phyloP scores from a whole-genome alignment of 2,888 invertebrate species.

The Erynnis tages region DNA sequence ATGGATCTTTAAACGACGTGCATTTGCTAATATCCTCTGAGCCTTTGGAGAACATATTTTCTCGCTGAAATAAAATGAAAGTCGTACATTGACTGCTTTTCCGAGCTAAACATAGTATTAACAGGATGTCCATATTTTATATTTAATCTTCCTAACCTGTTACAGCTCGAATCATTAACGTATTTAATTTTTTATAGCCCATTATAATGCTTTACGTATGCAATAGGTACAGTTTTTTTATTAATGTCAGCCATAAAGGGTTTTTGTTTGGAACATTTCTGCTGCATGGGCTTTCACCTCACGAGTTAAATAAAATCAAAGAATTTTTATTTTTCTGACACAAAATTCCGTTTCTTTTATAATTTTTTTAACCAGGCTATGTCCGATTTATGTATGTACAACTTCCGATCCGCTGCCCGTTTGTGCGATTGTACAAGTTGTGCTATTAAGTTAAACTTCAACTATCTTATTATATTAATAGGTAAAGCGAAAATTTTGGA shows the following conservation, averaged over 20 bases:
- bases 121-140: slow-evolving; percentile 10
- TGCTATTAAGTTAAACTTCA: too few species aligned
- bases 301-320: too few species aligned
- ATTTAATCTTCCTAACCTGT: not conserved
- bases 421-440: too few species aligned
- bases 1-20: not conserved
- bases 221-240: not conserved
- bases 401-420: too few species aligned
- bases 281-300: not conserved
- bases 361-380: too few species aligned
- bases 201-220: slow-evolving; percentile 3
- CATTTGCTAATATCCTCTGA: slow-evolving; percentile 16
- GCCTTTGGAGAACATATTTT: not conserved
- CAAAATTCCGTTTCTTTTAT: too few species aligned
- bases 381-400: too few species aligned
- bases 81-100: not conserved
- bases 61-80: slow-evolving; percentile 1
- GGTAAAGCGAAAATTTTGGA: too few species aligned
- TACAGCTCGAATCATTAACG: slow-evolving; percentile 3
- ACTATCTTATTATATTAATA: too few species aligned
- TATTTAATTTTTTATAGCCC: slow-evolving; percentile 10
- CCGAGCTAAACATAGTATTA: slow-evolving; percentile 3
- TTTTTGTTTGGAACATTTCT: not conserved
- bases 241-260: not conserved
- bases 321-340: too few species aligned